A percentile compares a stretch with the other conserved stretches of the same genome.
phyloP scores from a whole-genome alignment of 2,797 vertebrate genomes.

The Alca torda region DNA sequence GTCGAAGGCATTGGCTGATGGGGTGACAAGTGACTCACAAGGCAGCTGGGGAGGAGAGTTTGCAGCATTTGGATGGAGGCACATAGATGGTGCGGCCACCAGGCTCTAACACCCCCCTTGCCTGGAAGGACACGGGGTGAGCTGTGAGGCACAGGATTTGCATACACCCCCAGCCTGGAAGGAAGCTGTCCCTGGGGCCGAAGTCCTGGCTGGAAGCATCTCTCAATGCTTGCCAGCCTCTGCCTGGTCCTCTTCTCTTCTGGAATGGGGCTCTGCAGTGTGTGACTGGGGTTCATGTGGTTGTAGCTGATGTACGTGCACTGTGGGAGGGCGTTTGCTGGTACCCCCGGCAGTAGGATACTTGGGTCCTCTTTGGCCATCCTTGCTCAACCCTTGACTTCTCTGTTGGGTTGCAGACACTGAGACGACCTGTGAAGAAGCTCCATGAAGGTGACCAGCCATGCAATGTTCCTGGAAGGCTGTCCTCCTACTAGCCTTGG shows the following conservation, averaged over 20 bases:
- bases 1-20: background rate
- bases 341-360: background rate
- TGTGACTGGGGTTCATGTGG: accelerated
- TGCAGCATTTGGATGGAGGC: background rate
- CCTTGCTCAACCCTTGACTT: background rate
- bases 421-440: constrained; percentile 41
- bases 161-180: background rate
- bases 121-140: background rate
- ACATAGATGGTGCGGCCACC: background rate
- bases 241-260: background rate
- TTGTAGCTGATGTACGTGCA: background rate
- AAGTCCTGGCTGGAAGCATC: background rate
- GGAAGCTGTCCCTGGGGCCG: background rate
- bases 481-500: constrained; percentile 93
- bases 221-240: background rate
- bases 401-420: constrained; percentile 65
- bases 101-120: background rate
- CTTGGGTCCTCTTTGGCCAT: background rate
- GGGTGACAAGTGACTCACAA: background rate
- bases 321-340: background rate
- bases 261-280: background rate
- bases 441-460: constrained; percentile 91
- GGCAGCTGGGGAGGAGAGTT: background rate
- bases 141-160: background rate
- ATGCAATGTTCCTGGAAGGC: constrained; percentile 99